Evolutionary conservation across 1,140 invertebrate genomes (phyloP).

Genomic region (Drosophila kohkoa): DNA sequence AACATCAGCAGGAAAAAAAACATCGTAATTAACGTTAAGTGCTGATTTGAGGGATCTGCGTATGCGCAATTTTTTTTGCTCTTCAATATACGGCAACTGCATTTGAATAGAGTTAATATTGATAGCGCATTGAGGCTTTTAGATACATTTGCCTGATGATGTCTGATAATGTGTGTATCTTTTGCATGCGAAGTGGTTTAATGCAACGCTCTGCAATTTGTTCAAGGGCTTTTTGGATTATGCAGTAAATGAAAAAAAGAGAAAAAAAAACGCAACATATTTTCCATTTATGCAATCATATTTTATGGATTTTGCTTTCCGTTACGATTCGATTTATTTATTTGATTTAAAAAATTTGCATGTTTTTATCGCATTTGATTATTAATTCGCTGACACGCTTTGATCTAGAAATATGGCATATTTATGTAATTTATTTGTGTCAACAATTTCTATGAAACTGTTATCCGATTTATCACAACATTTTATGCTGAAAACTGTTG

Average conservation of each 20-base stretch:
- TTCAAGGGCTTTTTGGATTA: conserved; percentile 19
- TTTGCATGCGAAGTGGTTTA: conserved; percentile 4
- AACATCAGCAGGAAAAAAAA: conserved; percentile 57
- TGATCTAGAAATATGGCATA: background rate
- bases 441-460: background rate
- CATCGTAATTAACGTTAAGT: conserved; percentile 76
- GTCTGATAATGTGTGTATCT: conserved; percentile 22
- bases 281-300: background rate
- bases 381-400: background rate
- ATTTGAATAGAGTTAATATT: conserved; percentile 39
- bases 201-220: conserved; percentile 14
- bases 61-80: conserved; percentile 19
- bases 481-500: conserved; percentile 16
- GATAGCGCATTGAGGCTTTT: conserved; percentile 23
- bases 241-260: conserved; percentile 4
- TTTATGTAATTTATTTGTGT: conserved; percentile 9
- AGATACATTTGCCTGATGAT: background rate
- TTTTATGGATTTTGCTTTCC: too few relatives aligned
- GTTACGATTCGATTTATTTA: background rate
- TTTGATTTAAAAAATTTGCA: background rate
- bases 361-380: background rate
- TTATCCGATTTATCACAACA: background rate
- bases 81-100: conserved; percentile 1
- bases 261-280: background rate
- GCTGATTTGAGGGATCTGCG: conserved; percentile 62